phyloP scores from a whole-genome alignment of 2,888 invertebrate species.

The Eutolmus rufibarbis region DNA sequence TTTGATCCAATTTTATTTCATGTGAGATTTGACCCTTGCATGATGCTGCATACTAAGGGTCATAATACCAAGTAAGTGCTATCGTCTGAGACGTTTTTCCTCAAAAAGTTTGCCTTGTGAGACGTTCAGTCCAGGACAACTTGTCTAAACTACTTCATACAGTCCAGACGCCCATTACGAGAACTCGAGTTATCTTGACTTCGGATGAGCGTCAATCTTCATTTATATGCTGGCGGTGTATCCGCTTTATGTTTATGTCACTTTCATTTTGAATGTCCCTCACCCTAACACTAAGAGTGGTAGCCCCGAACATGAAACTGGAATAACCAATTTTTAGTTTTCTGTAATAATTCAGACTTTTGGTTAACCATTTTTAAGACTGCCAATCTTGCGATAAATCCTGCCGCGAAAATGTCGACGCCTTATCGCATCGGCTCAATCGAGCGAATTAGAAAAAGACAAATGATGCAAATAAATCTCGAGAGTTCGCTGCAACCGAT shows the following conservation, averaged over 20 bases:
- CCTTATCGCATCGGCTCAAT: neutral
- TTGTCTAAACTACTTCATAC: neutral
- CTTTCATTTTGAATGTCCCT: neutral
- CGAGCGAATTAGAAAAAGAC: neutral
- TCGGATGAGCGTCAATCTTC: neutral
- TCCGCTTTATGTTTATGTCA: neutral
- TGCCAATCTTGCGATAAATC: neutral
- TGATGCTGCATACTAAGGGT: no score
- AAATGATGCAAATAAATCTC: neutral
- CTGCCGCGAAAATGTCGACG: neutral
- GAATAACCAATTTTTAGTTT: neutral
- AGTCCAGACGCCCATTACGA: neutral
- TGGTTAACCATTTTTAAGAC: neutral
- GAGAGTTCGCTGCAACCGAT: neutral
- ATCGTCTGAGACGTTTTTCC: neutral
- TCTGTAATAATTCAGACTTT: neutral
- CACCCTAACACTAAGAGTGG: neutral
- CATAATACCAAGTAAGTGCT: neutral
- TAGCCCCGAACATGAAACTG: neutral
- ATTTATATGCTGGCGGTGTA: neutral
- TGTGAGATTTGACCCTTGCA: neutral
- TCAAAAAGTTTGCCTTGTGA: neutral
- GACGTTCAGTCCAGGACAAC: neutral
- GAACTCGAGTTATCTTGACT: neutral
- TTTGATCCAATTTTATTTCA: neutral